phyloP scores from a whole-genome alignment of 2,888 invertebrate genomes.

The Lepidocyrtoides sp. region DNA sequence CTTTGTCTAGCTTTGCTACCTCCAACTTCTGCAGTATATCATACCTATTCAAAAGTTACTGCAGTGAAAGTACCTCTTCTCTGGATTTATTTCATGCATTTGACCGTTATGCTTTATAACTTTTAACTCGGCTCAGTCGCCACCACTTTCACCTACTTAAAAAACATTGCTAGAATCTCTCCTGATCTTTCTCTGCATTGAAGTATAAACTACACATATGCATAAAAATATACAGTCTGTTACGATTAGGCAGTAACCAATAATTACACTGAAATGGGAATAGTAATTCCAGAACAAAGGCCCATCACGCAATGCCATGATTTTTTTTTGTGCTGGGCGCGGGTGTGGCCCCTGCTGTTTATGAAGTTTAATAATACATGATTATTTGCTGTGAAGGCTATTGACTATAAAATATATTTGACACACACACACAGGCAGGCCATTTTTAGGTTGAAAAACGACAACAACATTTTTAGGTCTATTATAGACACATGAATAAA shows the following conservation, averaged over 20 bases:
- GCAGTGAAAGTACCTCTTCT: slow-evolving; percentile 14
- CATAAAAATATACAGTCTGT: neutral
- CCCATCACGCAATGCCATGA: slow-evolving; percentile 49
- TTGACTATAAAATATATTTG: neutral
- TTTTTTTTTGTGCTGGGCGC: slow-evolving; percentile 3
- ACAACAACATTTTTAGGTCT: neutral
- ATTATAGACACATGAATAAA: neutral
- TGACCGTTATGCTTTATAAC: neutral
- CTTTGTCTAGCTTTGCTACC: neutral
- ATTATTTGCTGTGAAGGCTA: neutral
- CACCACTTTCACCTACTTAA: neutral
- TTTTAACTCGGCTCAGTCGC: neutral
- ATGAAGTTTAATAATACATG: neutral
- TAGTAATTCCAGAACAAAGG: slow-evolving; percentile 9
- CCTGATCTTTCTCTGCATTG: neutral
- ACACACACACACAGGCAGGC: neutral
- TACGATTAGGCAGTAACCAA: slow-evolving; percentile 20
- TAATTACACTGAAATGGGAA: slow-evolving; percentile 52
- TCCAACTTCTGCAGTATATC: slow-evolving; percentile 10
- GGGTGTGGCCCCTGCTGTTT: slow-evolving; percentile 54
- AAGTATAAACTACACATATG: no score
- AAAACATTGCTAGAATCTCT: neutral
- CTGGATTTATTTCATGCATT: neutral
- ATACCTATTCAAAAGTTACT: slow-evolving; percentile 21
- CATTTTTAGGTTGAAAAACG: neutral